phyloP scores from a whole-genome alignment of 2,888 invertebrate genomes.

The Drosophila basisetae region DNA sequence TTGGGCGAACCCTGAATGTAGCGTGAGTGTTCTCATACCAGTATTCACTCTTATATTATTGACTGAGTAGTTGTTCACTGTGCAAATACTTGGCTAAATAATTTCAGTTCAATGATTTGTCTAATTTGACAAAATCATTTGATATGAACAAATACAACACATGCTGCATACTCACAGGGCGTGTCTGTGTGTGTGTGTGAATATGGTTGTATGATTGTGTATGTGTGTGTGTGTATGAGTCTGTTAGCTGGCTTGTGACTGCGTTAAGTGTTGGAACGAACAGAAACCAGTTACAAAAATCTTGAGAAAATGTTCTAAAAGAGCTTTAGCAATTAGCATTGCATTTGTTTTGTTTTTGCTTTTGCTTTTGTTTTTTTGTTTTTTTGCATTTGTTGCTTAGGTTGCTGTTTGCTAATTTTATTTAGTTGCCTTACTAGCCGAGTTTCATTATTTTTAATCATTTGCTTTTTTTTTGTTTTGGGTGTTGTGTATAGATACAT shows the following conservation, averaged over 20 bases:
- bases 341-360: constrained; percentile 13
- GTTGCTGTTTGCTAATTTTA: constrained; percentile 38
- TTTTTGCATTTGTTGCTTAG: constrained; percentile 45
- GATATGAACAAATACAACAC: constrained; percentile 39
- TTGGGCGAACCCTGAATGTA: constrained; percentile 32
- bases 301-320: constrained; percentile 62
- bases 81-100: constrained; percentile 29
- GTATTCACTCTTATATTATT: constrained; percentile 22
- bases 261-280: constrained; percentile 33
- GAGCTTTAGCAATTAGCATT: constrained; percentile 46
- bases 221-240: background rate
- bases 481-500: constrained; percentile 79
- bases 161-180: constrained; percentile 30
- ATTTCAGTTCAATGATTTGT: constrained; percentile 44
- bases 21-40: constrained; percentile 1
- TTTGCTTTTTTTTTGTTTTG: constrained; percentile 25
- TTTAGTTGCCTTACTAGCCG: constrained; percentile 59
- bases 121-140: constrained; percentile 44
- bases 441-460: constrained; percentile 38
- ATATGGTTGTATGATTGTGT: background rate
- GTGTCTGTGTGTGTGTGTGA: background rate
- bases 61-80: constrained; percentile 25
- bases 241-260: constrained; percentile 12
- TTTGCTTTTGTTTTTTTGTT: constrained; percentile 29
- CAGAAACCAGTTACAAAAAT: constrained; percentile 45